These are phyloP conservation scores for Tolypeutes matacus DNA, from an alignment of 2,797 vertebrate species.

Conservation along the genomic window DNA sequence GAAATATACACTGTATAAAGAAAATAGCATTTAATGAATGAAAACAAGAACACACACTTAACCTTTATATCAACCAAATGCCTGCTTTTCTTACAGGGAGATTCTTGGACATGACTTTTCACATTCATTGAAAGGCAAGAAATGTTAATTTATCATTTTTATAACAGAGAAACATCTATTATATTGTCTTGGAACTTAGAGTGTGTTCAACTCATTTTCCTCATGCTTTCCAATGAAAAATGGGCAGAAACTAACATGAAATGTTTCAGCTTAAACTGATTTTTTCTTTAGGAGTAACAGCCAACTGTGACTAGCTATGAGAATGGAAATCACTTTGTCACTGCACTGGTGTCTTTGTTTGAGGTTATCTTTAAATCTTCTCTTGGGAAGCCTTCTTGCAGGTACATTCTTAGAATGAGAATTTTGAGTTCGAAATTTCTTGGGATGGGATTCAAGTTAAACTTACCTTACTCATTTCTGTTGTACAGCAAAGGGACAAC, in stretches of 20 bases:
- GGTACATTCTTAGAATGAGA: too few species aligned
- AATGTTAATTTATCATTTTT: slow-evolving; percentile 44
- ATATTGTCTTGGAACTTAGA: slow-evolving; percentile 57
- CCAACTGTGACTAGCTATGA: not conserved
- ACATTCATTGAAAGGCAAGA: slow-evolving; percentile 3
- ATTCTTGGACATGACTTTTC: not conserved
- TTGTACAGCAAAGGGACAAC: not conserved
- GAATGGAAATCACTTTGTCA: not conserved
- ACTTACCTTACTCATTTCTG: not conserved
- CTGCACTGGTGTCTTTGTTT: not conserved
- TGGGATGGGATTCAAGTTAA: not conserved
- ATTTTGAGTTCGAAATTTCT: slow-evolving; percentile 7
- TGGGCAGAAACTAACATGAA: not conserved
- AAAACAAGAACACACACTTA: not conserved
- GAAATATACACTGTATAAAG: not conserved
- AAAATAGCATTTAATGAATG: slow-evolving; percentile 21
- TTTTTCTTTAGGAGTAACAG: slow-evolving; percentile 6
- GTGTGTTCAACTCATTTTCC: slow-evolving; percentile 26
- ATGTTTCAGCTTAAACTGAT: slow-evolving; percentile 39
- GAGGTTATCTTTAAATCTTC: not conserved
- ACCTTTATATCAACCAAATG: not conserved
- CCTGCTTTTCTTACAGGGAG: not conserved
- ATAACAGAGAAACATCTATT: slow-evolving; percentile 10
- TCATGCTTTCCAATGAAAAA: not conserved
- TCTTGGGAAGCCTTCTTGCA: not conserved